Base-by-base conservation (phyloP, 2,888 invertebrate genomes). In the Temnothorax ravouxi region DNA sequence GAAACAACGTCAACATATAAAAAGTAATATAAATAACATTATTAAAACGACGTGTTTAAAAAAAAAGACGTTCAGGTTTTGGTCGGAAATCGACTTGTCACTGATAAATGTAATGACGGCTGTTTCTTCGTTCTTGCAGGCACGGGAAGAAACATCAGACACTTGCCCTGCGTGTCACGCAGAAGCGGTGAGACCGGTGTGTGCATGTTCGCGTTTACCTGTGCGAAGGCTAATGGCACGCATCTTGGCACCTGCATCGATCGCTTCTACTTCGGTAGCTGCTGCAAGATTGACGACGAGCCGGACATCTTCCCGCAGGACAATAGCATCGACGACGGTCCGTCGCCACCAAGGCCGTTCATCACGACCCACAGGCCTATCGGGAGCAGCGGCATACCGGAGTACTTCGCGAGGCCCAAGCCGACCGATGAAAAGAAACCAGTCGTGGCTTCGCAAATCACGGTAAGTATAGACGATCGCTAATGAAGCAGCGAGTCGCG, bases 131-230 rank as follows among this genome's bases (percentile, higher is more conserved):
- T 95, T 95, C 95, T 96, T 96, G 92, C 96, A 96, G 97, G 97
- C 95, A 97, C 97, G 93, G 98, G 98, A 91, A 97, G 98, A 92
- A 98, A 98, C 95, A 98, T 99, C 94, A 96, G 98, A 93, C 98
- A 98, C 93, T 95, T 98, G 91, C 98, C 98, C 44, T 99, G 99
- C 95, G 97, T 98, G 94, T 98, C 98, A 83, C 96, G 97, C 93
- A 96, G 97, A 93, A 97, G 97, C 47, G 97, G 97, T 52, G 96
- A 97, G 89, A 97, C 97, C 86, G 98, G 99, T 0, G 96, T 98
- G 0, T 99, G 99, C 93, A 99, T 99, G 99, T 99, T 99, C 94
- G 98, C 98, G 85, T 98, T 98, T 95, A 98, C 98, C 92, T 99
- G 98, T 94, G 96, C 98, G 67, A 98, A 98, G 95, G 96, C 97